Evolutionary conservation across 2,797 vertebrate species (phyloP), one percentile per base, ranked within the genome.

Genomic region (Psittacula echo): DNA sequence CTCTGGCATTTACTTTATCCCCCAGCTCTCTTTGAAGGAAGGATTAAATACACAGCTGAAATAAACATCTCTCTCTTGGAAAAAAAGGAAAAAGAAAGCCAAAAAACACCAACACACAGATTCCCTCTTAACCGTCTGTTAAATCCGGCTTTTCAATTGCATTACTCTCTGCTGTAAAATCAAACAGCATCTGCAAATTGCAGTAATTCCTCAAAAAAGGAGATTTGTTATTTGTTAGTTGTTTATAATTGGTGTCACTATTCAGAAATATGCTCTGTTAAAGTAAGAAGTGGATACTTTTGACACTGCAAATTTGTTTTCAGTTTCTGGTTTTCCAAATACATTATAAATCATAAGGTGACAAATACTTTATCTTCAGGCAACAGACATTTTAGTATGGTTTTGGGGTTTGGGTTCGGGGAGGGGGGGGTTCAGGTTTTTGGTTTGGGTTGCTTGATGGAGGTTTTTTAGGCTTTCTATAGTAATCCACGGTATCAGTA

Each of bases 31-130:
- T 95, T 90, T 70, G 84, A 96, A 89, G 81, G 50, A 92, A 93
- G 90, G 84, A 96, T 96, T 96, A 96, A 92, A 85, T 76, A 34
- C 75, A 65, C 72, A 68, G 77, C 66, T 72, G 74, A 94, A 94
- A 95, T 77, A 87, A 94, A 90, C 65, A 83, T 34, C 42, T 64
- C 34, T 71, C n/a, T 39, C 72, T 56, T 26, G 37, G 2, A 22
- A 16, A 23, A 34, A 42, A 44, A 45, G 56, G 34, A 58, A 66
- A 50, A n/a, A 32, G n/a, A 48, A 34, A 9, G 2, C 1, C 20
- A 71, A n/a, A 62, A 77, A 45, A 17, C 2, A 2, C 32, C 53
- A 34, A 85, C 53, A 79, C 14, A 45, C 13, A 71, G 68, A 95
- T 92, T 87, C 84, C 48, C 29, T 85, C 68, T 89, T 87, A 87